These are phyloP conservation scores for Popillia japonica DNA, from an alignment of 1,140 invertebrate species.

Conservation along the genomic window DNA sequence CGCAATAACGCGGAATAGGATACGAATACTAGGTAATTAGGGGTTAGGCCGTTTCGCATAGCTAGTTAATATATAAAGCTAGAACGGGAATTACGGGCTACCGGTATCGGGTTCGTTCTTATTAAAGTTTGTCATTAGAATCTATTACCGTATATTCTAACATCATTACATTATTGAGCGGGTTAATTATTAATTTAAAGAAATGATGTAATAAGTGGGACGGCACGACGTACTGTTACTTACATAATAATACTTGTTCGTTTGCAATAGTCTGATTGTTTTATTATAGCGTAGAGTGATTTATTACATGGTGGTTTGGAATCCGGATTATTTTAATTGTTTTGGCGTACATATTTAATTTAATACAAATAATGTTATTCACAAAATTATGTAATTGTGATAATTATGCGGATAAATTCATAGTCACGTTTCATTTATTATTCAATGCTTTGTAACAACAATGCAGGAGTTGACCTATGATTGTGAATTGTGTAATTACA, in stretches of 20 bases:
- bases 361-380: neutral
- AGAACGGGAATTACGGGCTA: neutral
- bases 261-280: constrained; percentile 3
- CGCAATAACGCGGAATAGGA: neutral
- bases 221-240: neutral
- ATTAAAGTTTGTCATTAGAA: neutral
- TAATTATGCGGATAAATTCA: neutral
- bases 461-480: neutral
- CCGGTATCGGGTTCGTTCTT: neutral
- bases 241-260: too few relatives aligned
- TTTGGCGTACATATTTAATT: neutral
- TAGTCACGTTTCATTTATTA: neutral
- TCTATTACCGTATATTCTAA: neutral
- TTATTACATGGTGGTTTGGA: neutral
- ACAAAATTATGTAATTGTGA: neutral
- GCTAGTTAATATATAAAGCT: neutral
- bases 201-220: neutral
- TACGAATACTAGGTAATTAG: neutral
- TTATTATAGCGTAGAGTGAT: neutral
- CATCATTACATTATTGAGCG: neutral
- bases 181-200: neutral
- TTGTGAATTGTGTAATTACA: neutral
- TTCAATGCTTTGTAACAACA: neutral
- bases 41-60: neutral
- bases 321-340: neutral